Conservation (phyloP, 30 jellyfish, hydroid and myxozoan genomes). For the Cassiopea xamachana region DNA sequence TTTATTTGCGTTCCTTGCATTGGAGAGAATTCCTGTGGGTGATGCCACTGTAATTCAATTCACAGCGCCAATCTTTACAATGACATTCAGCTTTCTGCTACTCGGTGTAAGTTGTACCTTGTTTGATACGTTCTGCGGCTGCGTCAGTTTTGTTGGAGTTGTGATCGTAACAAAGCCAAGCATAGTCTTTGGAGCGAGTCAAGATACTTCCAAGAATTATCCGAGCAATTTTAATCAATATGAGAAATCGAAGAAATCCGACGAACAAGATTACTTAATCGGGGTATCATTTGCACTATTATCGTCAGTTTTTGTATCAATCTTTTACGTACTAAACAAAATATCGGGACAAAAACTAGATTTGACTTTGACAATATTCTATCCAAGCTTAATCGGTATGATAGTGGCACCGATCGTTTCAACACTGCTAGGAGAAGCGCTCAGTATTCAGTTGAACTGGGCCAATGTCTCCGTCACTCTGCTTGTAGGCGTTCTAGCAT, state of each 20-base stretch:
- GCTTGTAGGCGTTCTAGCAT: conserved; percentile 81
- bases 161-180: conserved; percentile 88
- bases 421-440: conserved; percentile 35
- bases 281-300: conserved; percentile 77
- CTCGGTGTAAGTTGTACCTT: conserved; percentile 76
- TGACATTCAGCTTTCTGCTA: conserved; percentile 71
- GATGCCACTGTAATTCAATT: conserved; percentile 91
- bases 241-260: conserved; percentile 32
- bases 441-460: conserved; percentile 64
- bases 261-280: conserved; percentile 54
- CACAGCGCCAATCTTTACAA: conserved; percentile 94
- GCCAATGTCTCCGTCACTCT: conserved; percentile 57
- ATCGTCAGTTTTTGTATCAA: conserved; percentile 67
- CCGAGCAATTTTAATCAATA: conserved; percentile 56
- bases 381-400: conserved; percentile 81
- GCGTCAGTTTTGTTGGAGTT: conserved; percentile 84
- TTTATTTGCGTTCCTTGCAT: conserved; percentile 73
- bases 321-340: conserved; percentile 76
- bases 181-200: conserved; percentile 63
- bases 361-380: conserved; percentile 71
- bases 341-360: conserved; percentile 76
- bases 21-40: conserved; percentile 78
- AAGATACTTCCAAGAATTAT: conserved; percentile 5
- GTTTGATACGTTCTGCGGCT: conserved; percentile 78
- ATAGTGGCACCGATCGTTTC: conserved; percentile 69